Evolutionary conservation across 2,888 invertebrate genomes (phyloP).

Genomic region (Druceiella hillmani): DNA sequence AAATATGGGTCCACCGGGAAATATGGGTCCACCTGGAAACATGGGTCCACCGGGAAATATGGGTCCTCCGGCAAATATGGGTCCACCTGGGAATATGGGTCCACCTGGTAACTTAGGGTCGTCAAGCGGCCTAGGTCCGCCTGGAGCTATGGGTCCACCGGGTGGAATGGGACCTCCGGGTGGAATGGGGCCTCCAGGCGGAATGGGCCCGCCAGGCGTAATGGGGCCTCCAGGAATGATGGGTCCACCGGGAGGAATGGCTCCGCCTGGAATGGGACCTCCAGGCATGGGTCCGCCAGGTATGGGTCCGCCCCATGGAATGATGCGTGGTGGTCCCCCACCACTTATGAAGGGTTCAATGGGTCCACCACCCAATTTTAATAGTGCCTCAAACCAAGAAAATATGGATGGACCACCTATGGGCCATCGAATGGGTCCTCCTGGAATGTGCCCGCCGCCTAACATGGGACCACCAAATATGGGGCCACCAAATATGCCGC

Average conservation of each 20-base stretch:
- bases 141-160: conserved; percentile 33
- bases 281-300: conserved; percentile 32
- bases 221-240: conserved; percentile 25
- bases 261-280: conserved; percentile 36
- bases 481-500: conserved; percentile 23
- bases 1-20: conserved; percentile 10
- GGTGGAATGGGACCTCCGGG: conserved; percentile 33
- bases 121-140: conserved; percentile 36
- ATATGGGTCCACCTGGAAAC: conserved; percentile 6
- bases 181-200: conserved; percentile 33
- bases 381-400: no score
- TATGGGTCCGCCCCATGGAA: conserved; percentile 32
- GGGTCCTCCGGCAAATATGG: conserved; percentile 7
- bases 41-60: neutral
- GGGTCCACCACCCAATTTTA: no score
- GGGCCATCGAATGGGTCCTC: conserved; percentile 31
- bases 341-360: conserved; percentile 32
- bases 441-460: conserved; percentile 36
- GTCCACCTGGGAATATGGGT: conserved; percentile 12
- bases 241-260: conserved; percentile 24
- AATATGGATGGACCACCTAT: no score
- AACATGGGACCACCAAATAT: conserved; percentile 42
- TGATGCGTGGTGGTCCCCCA: conserved; percentile 35
- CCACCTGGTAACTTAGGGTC: conserved; percentile 30
- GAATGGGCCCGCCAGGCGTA: conserved; percentile 28